These are phyloP conservation scores for Montipora sp. DNA, from an alignment of 64 coral and sea anemone species.

Conservation along the genomic window DNA sequence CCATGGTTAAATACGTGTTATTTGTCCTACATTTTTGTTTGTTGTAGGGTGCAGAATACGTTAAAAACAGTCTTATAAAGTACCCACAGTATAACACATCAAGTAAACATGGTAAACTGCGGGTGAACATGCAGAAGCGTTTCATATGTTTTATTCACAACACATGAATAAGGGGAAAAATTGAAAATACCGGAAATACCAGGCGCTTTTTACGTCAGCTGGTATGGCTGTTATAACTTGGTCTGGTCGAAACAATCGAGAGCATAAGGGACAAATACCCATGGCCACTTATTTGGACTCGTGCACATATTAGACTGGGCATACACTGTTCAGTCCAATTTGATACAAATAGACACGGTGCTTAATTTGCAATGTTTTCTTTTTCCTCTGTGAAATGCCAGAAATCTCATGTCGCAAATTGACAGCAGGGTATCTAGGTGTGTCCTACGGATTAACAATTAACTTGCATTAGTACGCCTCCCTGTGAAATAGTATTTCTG, in stretches of 20 bases:
- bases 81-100: background rate
- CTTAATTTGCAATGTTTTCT: background rate
- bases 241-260: too few relatives aligned
- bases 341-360: background rate
- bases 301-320: too few relatives aligned
- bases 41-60: background rate
- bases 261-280: too few relatives aligned
- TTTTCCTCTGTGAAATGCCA: background rate
- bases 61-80: conserved; percentile 6
- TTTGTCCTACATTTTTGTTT: background rate
- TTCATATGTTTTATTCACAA: background rate
- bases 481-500: background rate
- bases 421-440: background rate
- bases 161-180: background rate
- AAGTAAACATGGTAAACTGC: background rate
- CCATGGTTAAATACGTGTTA: background rate
- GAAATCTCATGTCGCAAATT: background rate
- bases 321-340: conserved; percentile 1
- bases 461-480: background rate
- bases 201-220: background rate
- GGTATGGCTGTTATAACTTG: too few relatives aligned
- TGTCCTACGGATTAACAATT: background rate
- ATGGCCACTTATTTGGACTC: too few relatives aligned
- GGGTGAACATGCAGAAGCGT: background rate
- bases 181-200: background rate